Percentiles rank a stretch among this genome's conserved stretches.
Evolutionary conservation across 2,113 vertebrate genomes (phyloP).

Genomic region (Semicossyphus pulcher): DNA sequence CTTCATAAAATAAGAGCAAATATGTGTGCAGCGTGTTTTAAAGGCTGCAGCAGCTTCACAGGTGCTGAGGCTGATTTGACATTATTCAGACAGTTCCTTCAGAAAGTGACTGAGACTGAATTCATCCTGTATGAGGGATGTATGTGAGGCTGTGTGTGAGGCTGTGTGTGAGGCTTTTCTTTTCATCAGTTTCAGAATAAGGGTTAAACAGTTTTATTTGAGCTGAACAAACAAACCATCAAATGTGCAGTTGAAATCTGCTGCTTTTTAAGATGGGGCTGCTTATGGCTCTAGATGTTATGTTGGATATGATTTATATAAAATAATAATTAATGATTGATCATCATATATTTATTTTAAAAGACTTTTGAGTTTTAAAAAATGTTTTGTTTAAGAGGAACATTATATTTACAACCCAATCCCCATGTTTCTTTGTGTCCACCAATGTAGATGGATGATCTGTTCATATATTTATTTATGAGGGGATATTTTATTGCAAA

Average conservation of each 20-base stretch:
- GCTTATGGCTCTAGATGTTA: neutral
- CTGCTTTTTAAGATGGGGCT: neutral
- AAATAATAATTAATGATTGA: neutral
- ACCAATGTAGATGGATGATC: no score
- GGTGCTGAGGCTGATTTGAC: neutral
- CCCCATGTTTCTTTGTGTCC: no score
- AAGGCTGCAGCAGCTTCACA: slow-evolving; percentile 6
- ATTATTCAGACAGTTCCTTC: neutral
- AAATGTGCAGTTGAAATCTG: neutral
- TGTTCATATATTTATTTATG: no score
- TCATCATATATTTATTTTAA: no score
- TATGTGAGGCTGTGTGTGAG: neutral
- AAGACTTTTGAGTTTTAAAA: no score
- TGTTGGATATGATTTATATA: no score
- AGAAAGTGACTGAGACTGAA: neutral
- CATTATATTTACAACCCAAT: no score
- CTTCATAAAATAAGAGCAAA: slow-evolving; percentile 77
- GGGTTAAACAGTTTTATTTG: no score
- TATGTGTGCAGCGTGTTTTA: slow-evolving; percentile 69
- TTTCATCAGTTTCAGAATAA: no score
- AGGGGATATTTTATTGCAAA: no score
- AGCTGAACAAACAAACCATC: neutral
- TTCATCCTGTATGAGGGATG: neutral
- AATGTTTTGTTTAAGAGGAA: no score
- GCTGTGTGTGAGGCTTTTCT: no score